phyloP scores from a whole-genome alignment of 2,797 vertebrate species.

The Dicrostonyx torquatus region DNA sequence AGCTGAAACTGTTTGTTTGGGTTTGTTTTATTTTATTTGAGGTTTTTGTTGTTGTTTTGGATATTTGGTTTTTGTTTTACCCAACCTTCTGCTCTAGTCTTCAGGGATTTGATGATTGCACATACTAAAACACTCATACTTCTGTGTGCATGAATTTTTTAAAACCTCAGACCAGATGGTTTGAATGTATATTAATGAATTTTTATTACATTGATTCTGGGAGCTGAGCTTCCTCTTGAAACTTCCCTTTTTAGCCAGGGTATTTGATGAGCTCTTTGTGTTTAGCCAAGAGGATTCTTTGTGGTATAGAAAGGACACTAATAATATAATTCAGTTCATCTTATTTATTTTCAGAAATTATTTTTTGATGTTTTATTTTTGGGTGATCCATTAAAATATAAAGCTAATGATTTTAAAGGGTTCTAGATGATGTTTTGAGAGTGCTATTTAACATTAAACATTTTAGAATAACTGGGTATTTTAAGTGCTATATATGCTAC shows the following conservation, averaged over 20 bases:
- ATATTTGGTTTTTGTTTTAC: not conserved
- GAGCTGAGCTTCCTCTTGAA: not conserved
- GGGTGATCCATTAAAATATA: constrained; percentile 44
- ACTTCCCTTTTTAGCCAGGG: not conserved
- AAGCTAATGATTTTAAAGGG: constrained; percentile 19
- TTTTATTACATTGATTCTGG: not conserved
- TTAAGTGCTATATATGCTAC: not conserved
- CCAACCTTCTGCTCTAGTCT: not conserved
- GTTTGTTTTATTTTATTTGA: not conserved
- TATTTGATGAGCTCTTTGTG: constrained; percentile 17
- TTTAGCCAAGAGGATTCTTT: not conserved
- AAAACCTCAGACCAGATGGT: not conserved
- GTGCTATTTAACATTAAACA: constrained; percentile 12
- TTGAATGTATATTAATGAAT: constrained; percentile 2
- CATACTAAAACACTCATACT: not conserved
- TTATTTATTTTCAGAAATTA: constrained; percentile 48
- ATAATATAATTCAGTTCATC: not conserved
- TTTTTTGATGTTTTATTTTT: constrained; percentile 52
- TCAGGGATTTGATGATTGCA: not conserved
- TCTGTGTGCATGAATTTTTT: not conserved
- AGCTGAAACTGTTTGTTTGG: not conserved
- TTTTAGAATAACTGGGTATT: constrained; percentile 33
- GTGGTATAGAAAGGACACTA: not conserved
- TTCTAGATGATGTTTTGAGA: constrained; percentile 26
- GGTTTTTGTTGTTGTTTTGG: not conserved